Percentiles rank a stretch among this genome's conserved stretches.
Evolutionary conservation across 2,113 vertebrate genomes (phyloP).

Genomic region (Anolis sagrei): DNA sequence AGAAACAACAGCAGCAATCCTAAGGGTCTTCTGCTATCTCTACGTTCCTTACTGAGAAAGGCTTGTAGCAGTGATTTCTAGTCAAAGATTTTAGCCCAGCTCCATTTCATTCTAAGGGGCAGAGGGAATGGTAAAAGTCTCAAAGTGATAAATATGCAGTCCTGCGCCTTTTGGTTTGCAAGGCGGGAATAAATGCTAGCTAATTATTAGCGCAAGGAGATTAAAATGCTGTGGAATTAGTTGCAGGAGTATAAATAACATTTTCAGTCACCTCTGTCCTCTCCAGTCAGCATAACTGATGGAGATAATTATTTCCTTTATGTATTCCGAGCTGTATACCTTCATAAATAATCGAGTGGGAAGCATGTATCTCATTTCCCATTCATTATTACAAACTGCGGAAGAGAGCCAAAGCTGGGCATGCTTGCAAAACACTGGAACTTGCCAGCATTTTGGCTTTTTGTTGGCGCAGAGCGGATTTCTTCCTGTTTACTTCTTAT

Average conservation of each 20-base stretch:
- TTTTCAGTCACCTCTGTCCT: conserved; percentile 1
- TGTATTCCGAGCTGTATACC: not conserved
- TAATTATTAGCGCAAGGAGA: conserved; percentile 16
- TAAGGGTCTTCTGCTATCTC: not conserved
- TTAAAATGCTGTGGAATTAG: conserved; percentile 12
- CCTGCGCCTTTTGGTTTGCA: not conserved
- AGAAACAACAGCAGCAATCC: not conserved
- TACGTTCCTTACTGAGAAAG: not conserved
- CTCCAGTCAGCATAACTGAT: conserved; percentile 11
- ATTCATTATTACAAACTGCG: not conserved
- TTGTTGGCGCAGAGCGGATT: not conserved
- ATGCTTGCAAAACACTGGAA: not conserved
- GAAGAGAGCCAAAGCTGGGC: not conserved
- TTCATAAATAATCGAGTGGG: conserved; percentile 11
- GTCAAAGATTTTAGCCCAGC: not conserved
- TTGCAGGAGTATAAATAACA: not conserved
- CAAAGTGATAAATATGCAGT: not conserved
- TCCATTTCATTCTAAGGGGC: not conserved
- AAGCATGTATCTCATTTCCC: conserved; percentile 9
- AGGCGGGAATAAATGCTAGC: not conserved
- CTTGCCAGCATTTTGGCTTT: not conserved
- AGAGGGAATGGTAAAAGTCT: not conserved
- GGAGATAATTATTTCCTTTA: not conserved
- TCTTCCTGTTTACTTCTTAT: not conserved
- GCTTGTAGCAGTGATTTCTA: not conserved